These are phyloP conservation scores for Clitarchus hookeri DNA, from an alignment of 2,888 invertebrate genomes.

Conservation along the genomic window DNA sequence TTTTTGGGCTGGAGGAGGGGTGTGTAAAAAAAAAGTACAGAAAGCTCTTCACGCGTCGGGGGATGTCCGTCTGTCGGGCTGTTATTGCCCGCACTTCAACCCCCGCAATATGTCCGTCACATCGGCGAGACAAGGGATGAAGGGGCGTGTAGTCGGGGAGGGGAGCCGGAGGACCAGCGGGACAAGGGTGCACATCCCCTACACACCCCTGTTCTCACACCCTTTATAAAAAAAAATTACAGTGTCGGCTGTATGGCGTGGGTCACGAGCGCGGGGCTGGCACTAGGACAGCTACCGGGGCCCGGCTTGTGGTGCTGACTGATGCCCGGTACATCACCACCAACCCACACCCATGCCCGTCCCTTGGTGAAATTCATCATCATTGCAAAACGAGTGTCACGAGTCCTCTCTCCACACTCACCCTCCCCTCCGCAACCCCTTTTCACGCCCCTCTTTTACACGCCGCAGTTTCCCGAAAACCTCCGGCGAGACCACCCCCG, in stretches of 20 bases:
- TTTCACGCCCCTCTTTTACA: constrained; percentile 4
- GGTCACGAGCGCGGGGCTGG: not conserved
- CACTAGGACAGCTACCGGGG: not conserved
- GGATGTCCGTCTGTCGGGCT: constrained; percentile 15
- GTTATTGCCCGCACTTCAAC: constrained; percentile 1
- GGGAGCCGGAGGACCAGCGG: constrained; percentile 10
- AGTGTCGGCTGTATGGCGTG: not conserved
- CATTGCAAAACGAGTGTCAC: constrained; percentile 31
- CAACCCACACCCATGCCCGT: too few species aligned
- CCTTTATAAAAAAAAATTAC: not conserved
- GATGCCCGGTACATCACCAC: constrained; percentile 35
- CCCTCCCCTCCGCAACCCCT: not conserved
- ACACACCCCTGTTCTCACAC: too few species aligned
- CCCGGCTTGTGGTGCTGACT: constrained; percentile 26
- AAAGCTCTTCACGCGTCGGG: not conserved
- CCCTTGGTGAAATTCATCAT: constrained; percentile 35
- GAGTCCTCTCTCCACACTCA: not conserved
- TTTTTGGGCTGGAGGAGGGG: not conserved
- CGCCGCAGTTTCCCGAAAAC: constrained; percentile 15
- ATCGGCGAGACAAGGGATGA: constrained; percentile 24
- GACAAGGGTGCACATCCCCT: not conserved
- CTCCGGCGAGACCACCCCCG: not conserved
- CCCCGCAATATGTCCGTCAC: constrained; percentile 40
- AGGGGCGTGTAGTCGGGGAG: not conserved
- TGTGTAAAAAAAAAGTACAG: not conserved